phyloP scores from a whole-genome alignment of 2,888 invertebrate species.

The Tanypteryx hageni region DNA sequence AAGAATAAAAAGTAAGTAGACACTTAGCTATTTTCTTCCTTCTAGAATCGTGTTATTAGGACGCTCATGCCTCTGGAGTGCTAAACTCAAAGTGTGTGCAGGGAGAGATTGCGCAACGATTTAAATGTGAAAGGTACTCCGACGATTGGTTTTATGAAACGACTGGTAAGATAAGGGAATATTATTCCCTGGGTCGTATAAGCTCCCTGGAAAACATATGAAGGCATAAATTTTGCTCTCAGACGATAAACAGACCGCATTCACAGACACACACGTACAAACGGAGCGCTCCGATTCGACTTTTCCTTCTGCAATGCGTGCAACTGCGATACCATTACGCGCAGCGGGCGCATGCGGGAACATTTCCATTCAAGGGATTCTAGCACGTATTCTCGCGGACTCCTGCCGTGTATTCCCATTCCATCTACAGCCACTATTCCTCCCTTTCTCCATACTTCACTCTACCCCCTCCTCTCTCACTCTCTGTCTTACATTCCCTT shows the following conservation, averaged over 20 bases:
- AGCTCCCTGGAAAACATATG: neutral
- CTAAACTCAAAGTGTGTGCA: neutral
- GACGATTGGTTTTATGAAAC: neutral
- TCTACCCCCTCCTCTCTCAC: neutral
- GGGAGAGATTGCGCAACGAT: neutral
- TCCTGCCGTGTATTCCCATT: neutral
- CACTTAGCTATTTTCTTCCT: too few relatives aligned
- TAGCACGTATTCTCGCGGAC: neutral
- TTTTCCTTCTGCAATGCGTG: constrained; percentile 14
- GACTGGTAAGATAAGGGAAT: neutral
- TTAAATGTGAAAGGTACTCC: neutral
- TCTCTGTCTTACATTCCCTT: too few relatives aligned
- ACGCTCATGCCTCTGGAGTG: neutral
- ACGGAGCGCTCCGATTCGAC: constrained; percentile 2
- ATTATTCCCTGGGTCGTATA: neutral
- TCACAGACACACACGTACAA: neutral
- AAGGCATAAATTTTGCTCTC: constrained; percentile 5
- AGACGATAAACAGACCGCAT: constrained; percentile 9
- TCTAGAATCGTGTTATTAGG: neutral
- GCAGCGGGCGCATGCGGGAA: constrained; percentile 10
- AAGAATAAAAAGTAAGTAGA: too few relatives aligned
- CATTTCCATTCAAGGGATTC: constrained; percentile 1
- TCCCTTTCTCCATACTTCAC: neutral
- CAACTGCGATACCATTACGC: constrained; percentile 10
- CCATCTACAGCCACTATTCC: neutral